Evolutionary conservation across 1,140 invertebrate species (phyloP), one percentile per base, ranked within the genome.

Genomic region (Drosophila guanche): DNA sequence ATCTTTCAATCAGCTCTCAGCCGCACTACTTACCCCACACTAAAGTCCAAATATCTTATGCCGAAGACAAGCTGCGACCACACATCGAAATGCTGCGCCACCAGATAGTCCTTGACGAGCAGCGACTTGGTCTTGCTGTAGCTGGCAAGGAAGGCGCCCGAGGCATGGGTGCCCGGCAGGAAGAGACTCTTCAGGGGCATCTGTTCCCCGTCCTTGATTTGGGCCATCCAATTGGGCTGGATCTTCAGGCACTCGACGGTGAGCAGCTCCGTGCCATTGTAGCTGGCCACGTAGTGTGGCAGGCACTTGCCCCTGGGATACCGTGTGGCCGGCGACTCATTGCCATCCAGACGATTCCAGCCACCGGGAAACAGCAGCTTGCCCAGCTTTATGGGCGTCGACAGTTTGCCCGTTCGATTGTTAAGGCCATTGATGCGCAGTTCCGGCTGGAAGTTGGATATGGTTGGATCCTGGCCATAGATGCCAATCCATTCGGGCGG

Each of bases 11-110:
- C 52, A 8, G 12, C 16, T 57, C 8, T 16, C 4, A 40, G 2
- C 0, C 10, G 33, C 33, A 37, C 4, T 12, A 16, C 94, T 78
- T 92, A 94, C 58, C 94, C 94, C 56, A 95, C 92, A 62, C 96
- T 94, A 16, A 97, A 93, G 91, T 97, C 96, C 22, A 97, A 92
- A 85, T 96, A 97, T 76, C 96, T 92, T 79, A 96, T 95, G 27
- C 96, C 96, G 84, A 96, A 95, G 1, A 96, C 94, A 10, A 97
- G 92, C 86, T 97, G 96, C 0, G 93, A 94, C 94, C 95, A 97
- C 16, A 97, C 93, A 78, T 95, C 94, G 42, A 95, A 94, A 86
- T 97, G 95, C 91, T 97, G 96, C 0, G 93, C 93, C 5, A 93
- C 74, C 47, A 92, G 69, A 63, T 93, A 94, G 10, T 92, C 90